phyloP scores from a whole-genome alignment of 2,888 invertebrate genomes.

The Agrotis puta region DNA sequence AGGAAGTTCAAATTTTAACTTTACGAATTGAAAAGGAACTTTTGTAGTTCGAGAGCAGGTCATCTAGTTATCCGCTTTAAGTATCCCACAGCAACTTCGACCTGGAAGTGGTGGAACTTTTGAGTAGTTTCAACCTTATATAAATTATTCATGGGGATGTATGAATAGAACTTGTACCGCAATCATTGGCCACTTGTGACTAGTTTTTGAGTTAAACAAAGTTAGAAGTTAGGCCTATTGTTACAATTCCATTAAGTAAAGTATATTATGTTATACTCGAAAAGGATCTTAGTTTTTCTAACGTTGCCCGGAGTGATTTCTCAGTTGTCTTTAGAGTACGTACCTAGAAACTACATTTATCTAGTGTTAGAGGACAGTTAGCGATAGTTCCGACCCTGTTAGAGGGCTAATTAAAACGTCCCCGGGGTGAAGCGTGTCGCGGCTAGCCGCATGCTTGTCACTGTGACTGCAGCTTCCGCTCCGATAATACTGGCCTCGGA shows the following conservation, averaged over 20 bases:
- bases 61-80: constrained; percentile 68
- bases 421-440: constrained; percentile 55
- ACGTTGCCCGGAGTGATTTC: constrained; percentile 7
- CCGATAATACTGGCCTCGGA: constrained; percentile 51
- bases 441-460: constrained; percentile 68
- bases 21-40: constrained; percentile 70
- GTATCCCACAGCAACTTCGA: constrained; percentile 62
- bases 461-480: constrained; percentile 62
- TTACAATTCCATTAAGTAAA: constrained; percentile 22
- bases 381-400: constrained; percentile 42
- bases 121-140: constrained; percentile 25
- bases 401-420: constrained; percentile 72
- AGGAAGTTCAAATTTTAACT: constrained; percentile 73
- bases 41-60: constrained; percentile 64
- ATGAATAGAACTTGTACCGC: background rate
- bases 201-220: constrained; percentile 25
- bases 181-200: constrained; percentile 2
- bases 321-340: constrained; percentile 13
- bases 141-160: constrained; percentile 11
- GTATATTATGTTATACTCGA: constrained; percentile 16
- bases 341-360: constrained; percentile 26
- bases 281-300: constrained; percentile 17
- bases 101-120: constrained; percentile 38
- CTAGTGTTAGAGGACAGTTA: constrained; percentile 26
- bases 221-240: constrained; percentile 23